Evolutionary conservation across 2,113 vertebrate genomes (phyloP).

Genomic region (Neotragus moschatus): DNA sequence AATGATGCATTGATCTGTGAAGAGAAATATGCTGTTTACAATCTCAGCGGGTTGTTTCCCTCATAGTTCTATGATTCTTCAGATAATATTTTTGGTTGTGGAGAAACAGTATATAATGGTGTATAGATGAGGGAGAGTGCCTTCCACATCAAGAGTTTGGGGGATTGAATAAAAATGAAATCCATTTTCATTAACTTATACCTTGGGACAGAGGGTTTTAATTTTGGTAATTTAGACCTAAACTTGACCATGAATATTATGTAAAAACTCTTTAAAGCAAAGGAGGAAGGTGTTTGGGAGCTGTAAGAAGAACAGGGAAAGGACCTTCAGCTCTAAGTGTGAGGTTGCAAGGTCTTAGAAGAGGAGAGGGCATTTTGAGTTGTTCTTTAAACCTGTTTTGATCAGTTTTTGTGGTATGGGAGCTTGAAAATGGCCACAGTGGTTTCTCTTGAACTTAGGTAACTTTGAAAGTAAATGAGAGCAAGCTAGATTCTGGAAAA

Average conservation of each 20-base stretch:
- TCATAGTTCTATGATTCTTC: slow-evolving; percentile 35
- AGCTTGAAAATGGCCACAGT: slow-evolving; percentile 3
- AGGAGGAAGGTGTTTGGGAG: neutral
- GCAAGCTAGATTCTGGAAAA: slow-evolving; percentile 15
- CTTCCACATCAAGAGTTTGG: slow-evolving; percentile 22
- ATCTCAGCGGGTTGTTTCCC: slow-evolving; percentile 39
- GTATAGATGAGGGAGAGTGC: neutral
- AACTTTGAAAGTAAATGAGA: slow-evolving; percentile 15
- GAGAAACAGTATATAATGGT: slow-evolving; percentile 25
- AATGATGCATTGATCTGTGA: slow-evolving; percentile 36
- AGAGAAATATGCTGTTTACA: slow-evolving; percentile 27
- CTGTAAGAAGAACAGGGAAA: neutral
- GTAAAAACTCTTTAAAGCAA: neutral
- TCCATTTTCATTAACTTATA: slow-evolving; percentile 23
- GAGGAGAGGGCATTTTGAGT: neutral
- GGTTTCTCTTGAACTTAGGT: neutral
- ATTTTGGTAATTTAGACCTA: slow-evolving; percentile 45
- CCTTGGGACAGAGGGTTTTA: slow-evolving; percentile 48
- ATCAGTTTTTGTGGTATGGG: neutral
- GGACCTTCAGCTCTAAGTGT: neutral
- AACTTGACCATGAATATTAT: slow-evolving; percentile 25
- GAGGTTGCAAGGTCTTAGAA: neutral
- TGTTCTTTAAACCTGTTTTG: neutral
- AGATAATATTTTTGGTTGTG: slow-evolving; percentile 21
- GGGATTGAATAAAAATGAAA: slow-evolving; percentile 40